Conservation (phyloP, 2,113 vertebrate species). For the Cyrtonyx montezumae region DNA sequence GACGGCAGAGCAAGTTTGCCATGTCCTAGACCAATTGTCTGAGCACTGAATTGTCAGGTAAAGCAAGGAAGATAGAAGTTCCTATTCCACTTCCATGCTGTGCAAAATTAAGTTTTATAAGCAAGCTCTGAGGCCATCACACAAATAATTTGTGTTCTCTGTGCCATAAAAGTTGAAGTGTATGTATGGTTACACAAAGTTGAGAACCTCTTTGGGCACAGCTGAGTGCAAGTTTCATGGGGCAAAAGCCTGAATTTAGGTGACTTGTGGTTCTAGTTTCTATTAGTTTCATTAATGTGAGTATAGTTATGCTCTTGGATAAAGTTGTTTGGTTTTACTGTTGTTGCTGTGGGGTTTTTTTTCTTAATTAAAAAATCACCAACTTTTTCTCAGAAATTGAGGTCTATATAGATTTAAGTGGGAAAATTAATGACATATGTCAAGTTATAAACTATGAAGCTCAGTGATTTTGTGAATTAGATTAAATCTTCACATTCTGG, state of each 20-base stretch:
- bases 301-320: neutral
- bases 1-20: neutral
- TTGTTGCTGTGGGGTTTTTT: no score
- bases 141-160: neutral
- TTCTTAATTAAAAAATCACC: neutral
- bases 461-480: neutral
- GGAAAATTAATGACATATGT: neutral
- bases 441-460: neutral
- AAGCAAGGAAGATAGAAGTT: neutral
- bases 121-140: neutral
- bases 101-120: neutral
- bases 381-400: neutral
- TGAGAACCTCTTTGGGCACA: neutral
- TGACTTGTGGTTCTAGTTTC: neutral
- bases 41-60: neutral
- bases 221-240: neutral
- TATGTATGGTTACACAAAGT: neutral
- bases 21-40: neutral
- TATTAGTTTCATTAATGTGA: neutral
- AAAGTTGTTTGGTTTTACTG: neutral
- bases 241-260: neutral
- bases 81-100: neutral
- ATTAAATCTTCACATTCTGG: neutral
- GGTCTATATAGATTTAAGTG: neutral
- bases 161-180: neutral